These are phyloP conservation scores for Crotalus tigris DNA, from an alignment of 2,113 vertebrate genomes.

Conservation along the genomic window DNA sequence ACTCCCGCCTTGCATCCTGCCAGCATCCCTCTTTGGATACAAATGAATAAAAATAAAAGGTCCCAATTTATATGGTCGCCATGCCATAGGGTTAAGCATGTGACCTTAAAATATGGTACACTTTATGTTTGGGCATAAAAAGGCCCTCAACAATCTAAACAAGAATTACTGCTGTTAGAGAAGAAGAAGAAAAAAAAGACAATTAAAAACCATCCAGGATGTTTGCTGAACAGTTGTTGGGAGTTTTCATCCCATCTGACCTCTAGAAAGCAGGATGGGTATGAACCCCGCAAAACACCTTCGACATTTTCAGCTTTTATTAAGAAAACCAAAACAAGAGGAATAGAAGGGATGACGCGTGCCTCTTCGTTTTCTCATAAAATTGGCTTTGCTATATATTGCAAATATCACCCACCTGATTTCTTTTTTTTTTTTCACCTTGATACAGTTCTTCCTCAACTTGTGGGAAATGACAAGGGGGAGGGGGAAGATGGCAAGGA, in stretches of 20 bases:
- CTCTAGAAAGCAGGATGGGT: constrained; percentile 64
- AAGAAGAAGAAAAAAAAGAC: constrained; percentile 63
- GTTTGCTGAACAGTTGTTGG: constrained; percentile 80
- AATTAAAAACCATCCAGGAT: constrained; percentile 79
- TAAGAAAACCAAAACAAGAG: constrained; percentile 35
- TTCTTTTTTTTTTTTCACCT: background rate
- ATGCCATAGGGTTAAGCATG: constrained; percentile 75
- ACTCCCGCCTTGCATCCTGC: constrained; percentile 59
- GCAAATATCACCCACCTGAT: background rate
- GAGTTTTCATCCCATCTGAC: constrained; percentile 69
- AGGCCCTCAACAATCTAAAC: constrained; percentile 77
- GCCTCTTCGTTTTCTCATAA: constrained; percentile 9
- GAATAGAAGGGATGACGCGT: background rate
- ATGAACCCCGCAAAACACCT: constrained; percentile 53
- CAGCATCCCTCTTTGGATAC: constrained; percentile 52
- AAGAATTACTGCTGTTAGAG: constrained; percentile 80
- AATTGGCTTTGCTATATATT: background rate
- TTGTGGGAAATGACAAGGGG: background rate
- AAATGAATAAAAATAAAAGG: constrained; percentile 79
- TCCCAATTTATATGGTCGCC: constrained; percentile 74
- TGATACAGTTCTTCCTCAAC: background rate
- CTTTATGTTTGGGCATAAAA: constrained; percentile 69
- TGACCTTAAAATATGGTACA: constrained; percentile 76
- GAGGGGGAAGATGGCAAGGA: rapidly evolving
- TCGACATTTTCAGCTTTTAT: constrained; percentile 54